phyloP scores from a whole-genome alignment of 2,113 vertebrate species.

The Petrocephalus microphthalmus region DNA sequence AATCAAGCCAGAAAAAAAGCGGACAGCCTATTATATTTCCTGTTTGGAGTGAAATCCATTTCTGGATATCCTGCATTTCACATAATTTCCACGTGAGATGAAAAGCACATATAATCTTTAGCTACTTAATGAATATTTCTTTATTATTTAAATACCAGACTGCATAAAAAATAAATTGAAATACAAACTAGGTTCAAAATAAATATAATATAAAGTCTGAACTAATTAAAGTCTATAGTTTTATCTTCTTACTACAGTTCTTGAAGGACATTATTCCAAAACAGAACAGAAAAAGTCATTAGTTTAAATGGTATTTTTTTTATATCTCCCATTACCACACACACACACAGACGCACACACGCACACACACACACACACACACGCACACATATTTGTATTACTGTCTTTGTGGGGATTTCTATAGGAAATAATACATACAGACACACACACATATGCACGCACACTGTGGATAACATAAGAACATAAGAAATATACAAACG shows the following conservation, averaged over 20 bases:
- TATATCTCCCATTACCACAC: background rate
- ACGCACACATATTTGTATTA: background rate
- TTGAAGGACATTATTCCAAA: background rate
- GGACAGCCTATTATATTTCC: background rate
- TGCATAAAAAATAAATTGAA: background rate
- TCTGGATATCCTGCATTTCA: conserved; percentile 8
- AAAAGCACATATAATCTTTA: background rate
- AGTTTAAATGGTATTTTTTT: background rate
- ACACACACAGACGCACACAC: background rate
- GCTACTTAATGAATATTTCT: background rate
- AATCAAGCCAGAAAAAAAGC: background rate
- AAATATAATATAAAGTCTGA: background rate
- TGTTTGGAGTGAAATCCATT: conserved; percentile 5
- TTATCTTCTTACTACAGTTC: background rate
- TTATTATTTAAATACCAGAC: background rate
- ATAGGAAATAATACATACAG: background rate
- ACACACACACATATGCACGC: background rate
- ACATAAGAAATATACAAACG: too few species aligned
- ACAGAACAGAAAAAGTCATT: background rate
- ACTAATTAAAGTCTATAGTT: background rate
- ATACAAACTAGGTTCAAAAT: conserved; percentile 3
- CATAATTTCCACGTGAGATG: background rate
- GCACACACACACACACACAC: background rate
- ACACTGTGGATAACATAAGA: background rate
- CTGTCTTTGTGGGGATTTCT: background rate